Conservation (phyloP, 2,888 invertebrate species). For the Cryptus viduatorius region DNA sequence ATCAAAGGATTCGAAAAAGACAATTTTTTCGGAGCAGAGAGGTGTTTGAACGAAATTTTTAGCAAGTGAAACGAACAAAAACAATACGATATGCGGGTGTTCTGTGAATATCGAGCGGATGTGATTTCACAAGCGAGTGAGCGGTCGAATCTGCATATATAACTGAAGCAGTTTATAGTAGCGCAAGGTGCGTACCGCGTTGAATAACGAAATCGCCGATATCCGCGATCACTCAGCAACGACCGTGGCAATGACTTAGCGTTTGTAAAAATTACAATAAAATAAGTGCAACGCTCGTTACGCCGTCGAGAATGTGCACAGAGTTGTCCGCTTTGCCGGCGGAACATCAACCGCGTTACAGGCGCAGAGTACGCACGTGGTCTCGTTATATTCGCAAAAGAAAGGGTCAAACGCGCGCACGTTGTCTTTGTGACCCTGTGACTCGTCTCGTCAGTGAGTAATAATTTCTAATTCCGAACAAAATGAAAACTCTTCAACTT, state of each 20-base stretch:
- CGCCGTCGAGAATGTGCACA: neutral
- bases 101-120: neutral
- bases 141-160: neutral
- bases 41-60: neutral
- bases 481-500: neutral
- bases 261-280: neutral
- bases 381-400: conserved; percentile 42
- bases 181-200: neutral
- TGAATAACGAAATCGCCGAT: neutral
- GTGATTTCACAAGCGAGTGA: neutral
- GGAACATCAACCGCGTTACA: neutral
- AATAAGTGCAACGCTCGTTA: neutral
- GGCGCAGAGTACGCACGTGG: conserved; percentile 52
- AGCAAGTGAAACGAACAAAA: neutral
- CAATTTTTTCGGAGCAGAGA: no score
- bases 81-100: neutral
- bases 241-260: neutral
- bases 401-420: conserved; percentile 51
- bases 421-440: conserved; percentile 3
- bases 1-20: no score
- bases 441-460: conserved; percentile 26
- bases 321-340: neutral
- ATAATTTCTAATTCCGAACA: neutral
- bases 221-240: neutral
- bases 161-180: neutral